Base-by-base conservation (phyloP, 1,140 invertebrate species). In the Antheraea pernyi region DNA sequence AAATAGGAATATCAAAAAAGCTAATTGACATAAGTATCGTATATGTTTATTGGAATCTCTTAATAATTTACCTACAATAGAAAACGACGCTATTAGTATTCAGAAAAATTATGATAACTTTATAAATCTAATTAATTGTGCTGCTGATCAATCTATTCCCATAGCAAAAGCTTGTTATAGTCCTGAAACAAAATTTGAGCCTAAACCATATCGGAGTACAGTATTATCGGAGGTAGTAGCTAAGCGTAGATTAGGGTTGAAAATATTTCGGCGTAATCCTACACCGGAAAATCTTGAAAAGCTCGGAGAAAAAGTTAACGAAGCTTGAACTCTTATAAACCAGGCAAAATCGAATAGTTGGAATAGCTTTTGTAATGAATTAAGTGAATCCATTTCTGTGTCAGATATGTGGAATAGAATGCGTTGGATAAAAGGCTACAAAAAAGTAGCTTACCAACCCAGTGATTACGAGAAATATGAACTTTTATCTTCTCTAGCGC, bases 331-430 rank as follows among this genome's bases (percentile, higher is more conserved):
- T 48, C 7, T 66, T 19, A 75, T 75, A n/a, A 60, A 66, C 58
- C 22, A 59, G 30, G 78, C 76, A 1, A 80, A 80, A 70, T 48
- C 10, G 60, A 68, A 67, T 18, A 30, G 36, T 36, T 79, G 71
- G 70, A 68, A 73, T 59, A 39, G 64, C 0, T 80, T 80, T 67
- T 80, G 76, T 69, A 68, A 59, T 10, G 68, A 61, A 18, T 64
- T 76, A 9, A 68, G 75, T 60, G 59, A 75, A 42, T 65, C 64
- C 3, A 75, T 69, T 13, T 70, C 72, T 5, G 8, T 67, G 5
- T 60, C 69, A 60, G 68, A 76, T 10, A 78, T 80, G 76, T 80
- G 79, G 79, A 63, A 19, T n/a, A 71, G 72, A 58, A 78, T 80
- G 74, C 58, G 68, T 53, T 79, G 74, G 77, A 18, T 74, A 22